Evolutionary conservation across 2,888 invertebrate species (phyloP), one percentile per base, ranked within the genome.

Genomic region (Gari tellinella): DNA sequence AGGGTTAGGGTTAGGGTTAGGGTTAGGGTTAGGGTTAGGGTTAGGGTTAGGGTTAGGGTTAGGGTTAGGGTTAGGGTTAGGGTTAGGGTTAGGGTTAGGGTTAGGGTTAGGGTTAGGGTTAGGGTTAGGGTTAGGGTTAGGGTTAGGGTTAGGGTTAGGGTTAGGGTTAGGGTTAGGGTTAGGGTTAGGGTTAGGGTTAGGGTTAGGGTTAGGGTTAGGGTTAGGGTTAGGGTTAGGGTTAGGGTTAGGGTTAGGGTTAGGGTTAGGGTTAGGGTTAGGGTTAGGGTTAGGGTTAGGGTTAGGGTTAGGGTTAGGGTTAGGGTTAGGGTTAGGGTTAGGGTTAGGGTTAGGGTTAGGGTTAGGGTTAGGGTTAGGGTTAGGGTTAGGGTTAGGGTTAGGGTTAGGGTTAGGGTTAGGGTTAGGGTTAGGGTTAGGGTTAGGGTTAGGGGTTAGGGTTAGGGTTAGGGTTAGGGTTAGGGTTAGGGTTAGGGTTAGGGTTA

Each of bases 21-120:
- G 57, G 61, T 40, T 60, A 48, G 23, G 67, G 43, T 25, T 53
- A 53, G 53, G 63, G 52, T 63, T 53, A 53, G 53, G 63, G 52
- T 63, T 53, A 53, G 53, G 63, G 63, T 63, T 63, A 63, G 53
- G 63, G 63, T 63, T 63, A 63, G 63, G 63, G 63, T 63, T 63
- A 63, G 63, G 63, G 63, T 63, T 63, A 63, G 63, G 63, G 63
- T 63, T 53, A 53, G 63, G 63, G 52, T 43, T n/a, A n/a, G n/a
- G n/a, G n/a, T n/a, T n/a, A n/a, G n/a, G n/a, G n/a, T 53, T 21
- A 37, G 63, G 43, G 41, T 63, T 43, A 45, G 63, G 63, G 40
- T 53, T 43, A 45, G 63, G 63, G 41, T 53, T 53, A 53, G 63
- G 63, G 52, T 63, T 53, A 46, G 63, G 63, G 52, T 63, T 53